A percentile compares a stretch with the other conserved stretches of the same genome.
These are phyloP conservation scores for Entosphenus tridentatus DNA, from an alignment of 2,113 vertebrate species.

Conservation along the genomic window DNA sequence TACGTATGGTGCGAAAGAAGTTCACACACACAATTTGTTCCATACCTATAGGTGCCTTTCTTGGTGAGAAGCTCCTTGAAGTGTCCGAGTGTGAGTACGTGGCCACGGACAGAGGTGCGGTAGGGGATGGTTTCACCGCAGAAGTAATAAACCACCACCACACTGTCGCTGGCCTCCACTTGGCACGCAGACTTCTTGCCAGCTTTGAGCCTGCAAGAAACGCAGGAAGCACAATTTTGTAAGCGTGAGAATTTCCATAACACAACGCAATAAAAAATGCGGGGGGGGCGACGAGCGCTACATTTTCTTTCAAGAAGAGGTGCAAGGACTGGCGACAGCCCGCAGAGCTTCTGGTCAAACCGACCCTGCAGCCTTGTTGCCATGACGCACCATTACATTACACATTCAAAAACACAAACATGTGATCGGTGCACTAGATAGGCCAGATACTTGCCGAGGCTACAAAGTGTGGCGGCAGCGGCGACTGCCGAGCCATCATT, in stretches of 20 bases:
- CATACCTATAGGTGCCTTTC: conserved; percentile 4
- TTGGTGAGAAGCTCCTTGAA: conserved; percentile 5
- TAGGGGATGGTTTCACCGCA: conserved; percentile 3
- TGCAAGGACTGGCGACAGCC: background rate
- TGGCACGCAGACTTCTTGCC: background rate
- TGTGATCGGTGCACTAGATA: background rate
- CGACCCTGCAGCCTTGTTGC: background rate
- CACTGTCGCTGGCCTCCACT: background rate
- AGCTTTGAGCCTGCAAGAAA: background rate
- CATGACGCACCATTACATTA: background rate
- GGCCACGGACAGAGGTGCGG: background rate
- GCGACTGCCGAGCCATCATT: background rate
- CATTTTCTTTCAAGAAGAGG: background rate
- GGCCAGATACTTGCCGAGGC: background rate
- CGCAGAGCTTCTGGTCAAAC: background rate
- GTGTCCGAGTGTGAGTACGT: background rate
- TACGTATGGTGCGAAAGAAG: background rate
- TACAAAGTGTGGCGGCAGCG: background rate
- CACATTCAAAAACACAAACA: background rate
- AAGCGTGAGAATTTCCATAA: background rate
- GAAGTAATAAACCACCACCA: background rate
- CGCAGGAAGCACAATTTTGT: no score
- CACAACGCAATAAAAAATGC: background rate
- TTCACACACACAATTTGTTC: background rate
- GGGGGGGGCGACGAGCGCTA: background rate